Evolutionary conservation across 2,888 invertebrate species (phyloP).

Genomic region (Dicycla oo): DNA sequence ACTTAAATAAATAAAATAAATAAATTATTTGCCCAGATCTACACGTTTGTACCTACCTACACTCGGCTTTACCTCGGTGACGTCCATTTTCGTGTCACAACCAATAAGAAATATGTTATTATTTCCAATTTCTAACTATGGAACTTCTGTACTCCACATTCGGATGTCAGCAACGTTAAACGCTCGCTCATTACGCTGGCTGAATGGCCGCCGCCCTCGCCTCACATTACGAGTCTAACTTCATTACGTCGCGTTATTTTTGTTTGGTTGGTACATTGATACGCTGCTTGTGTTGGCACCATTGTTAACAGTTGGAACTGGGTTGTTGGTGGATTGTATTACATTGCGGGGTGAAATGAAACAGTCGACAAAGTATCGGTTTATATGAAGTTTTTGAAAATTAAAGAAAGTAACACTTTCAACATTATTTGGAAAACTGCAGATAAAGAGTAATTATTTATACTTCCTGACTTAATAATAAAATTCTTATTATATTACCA

Average conservation of each 20-base stretch:
- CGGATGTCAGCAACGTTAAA: conserved; percentile 23
- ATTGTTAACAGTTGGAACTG: conserved; percentile 28
- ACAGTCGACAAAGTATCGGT: neutral
- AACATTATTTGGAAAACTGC: neutral
- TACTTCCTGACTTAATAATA: too few relatives aligned
- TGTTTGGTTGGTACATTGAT: conserved; percentile 50
- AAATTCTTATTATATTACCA: too few relatives aligned
- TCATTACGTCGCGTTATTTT: conserved; percentile 55
- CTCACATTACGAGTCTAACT: conserved; percentile 56
- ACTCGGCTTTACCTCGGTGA: neutral
- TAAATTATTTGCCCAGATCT: neutral
- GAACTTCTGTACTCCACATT: conserved; percentile 21
- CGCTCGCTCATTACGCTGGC: conserved; percentile 56
- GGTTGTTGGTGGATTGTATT: conserved; percentile 12
- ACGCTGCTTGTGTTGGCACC: conserved; percentile 33
- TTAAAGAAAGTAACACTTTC: neutral
- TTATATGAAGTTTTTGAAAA: neutral
- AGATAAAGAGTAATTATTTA: neutral
- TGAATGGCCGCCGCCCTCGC: conserved; percentile 51
- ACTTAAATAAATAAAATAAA: too few relatives aligned
- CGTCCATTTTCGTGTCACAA: neutral
- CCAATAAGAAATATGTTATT: neutral
- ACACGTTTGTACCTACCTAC: neutral
- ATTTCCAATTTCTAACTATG: neutral
- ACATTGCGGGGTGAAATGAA: neutral